phyloP scores from a whole-genome alignment of 2,888 invertebrate genomes.

The Spatulosminthurus flaviceps region DNA sequence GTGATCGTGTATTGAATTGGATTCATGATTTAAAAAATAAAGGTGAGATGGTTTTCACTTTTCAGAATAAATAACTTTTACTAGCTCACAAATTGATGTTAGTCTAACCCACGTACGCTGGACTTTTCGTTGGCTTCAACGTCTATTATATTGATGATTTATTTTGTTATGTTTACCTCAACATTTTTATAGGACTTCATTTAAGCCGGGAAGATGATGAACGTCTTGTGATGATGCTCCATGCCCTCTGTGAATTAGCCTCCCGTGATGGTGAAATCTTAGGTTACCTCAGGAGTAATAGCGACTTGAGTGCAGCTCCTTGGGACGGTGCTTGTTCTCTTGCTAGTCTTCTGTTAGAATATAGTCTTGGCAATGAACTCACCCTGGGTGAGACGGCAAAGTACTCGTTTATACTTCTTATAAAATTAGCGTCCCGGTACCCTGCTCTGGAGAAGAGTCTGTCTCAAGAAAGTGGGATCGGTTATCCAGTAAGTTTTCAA shows the following conservation, averaged over 20 bases:
- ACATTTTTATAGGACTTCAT: conserved; percentile 54
- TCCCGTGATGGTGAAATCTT: conserved; percentile 60
- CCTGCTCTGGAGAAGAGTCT: conserved; percentile 59
- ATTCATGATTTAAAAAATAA: conserved; percentile 55
- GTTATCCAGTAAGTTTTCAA: conserved; percentile 55
- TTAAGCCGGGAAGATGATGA: conserved; percentile 57
- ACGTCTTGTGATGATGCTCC: conserved; percentile 58
- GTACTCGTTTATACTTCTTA: conserved; percentile 59
- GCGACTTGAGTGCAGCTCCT: conserved; percentile 39
- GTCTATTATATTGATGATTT: too few species aligned
- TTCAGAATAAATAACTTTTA: conserved; percentile 7
- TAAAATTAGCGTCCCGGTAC: conserved; percentile 57
- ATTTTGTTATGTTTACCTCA: too few species aligned
- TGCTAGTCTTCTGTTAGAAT: conserved; percentile 60
- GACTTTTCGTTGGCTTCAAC: too few species aligned
- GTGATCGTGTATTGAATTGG: conserved; percentile 60
- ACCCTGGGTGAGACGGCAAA: conserved; percentile 58
- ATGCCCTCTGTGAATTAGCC: conserved; percentile 60
- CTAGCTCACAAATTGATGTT: not conserved
- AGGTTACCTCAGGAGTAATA: conserved; percentile 52
- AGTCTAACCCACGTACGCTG: too few species aligned
- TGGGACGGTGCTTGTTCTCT: conserved; percentile 62
- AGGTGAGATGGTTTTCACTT: conserved; percentile 45
- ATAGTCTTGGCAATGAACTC: conserved; percentile 57
- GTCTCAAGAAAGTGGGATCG: conserved; percentile 58